Base-by-base conservation (phyloP, 2,888 invertebrate species). In the Cantharis rufa region DNA sequence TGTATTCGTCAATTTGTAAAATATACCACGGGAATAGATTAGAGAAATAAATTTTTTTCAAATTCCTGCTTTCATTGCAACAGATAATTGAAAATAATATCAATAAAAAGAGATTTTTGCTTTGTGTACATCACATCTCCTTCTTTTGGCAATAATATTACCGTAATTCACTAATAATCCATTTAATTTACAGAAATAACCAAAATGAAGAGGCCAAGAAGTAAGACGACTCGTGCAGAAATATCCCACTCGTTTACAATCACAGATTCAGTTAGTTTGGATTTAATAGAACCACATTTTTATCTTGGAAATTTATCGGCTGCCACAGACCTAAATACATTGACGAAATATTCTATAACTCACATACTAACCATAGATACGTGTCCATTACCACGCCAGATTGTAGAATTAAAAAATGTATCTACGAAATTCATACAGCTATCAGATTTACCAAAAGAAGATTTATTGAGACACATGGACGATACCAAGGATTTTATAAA, bases 341-440 rank as follows among this genome's bases (percentile, higher is more conserved):
- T 96, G 74, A 91, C 91, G 76, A 90, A 90, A 69, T 89, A 92
- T 24, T 90, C 92, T 81, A 93, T 96, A 76, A 93, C 92, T 1
- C 93, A 95, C 85, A 94, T 97, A 81, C 89, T 97, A 69, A 96
- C 96, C 0, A 90, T 96, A 76, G 96, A 96, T 85, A 92, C 95
- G 13, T 95, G 96, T 84, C 96, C 96, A 0, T 87, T 97, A 81
- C 96, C 96, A 0, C 89, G 93, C 81, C 92, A 92, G 79, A 92
- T 96, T 74, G 89, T 92, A 61, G 92, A 93, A 81, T 88, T 93
- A 61, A 91, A 91, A 70, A 91, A 92, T 80, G 88, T 96, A 24
- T 91, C 89, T 64, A 92, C 92, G 63, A 94, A 94, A 87, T 96
- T 92, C 87, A 91, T 96, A 75, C 94, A 95, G 86, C 92, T 96